phyloP scores from a whole-genome alignment of 2,797 vertebrate genomes.

The Smutsia gigantea region DNA sequence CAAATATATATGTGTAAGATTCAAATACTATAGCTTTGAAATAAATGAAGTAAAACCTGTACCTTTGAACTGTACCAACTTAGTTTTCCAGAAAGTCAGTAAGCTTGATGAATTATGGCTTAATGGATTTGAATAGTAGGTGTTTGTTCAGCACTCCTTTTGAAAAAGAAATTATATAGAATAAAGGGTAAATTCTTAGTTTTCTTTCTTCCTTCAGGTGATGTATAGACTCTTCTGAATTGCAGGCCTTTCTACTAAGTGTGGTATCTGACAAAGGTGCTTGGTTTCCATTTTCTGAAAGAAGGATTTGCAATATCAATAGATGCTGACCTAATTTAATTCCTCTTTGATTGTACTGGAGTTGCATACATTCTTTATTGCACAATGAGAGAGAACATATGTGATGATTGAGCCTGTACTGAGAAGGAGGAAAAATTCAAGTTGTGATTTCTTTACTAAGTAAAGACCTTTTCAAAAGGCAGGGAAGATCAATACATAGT shows the following conservation, averaged over 20 bases:
- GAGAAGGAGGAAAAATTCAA: not conserved
- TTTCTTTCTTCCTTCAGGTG: not conserved
- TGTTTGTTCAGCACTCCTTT: not conserved
- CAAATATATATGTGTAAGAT: not conserved
- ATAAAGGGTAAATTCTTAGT: not conserved
- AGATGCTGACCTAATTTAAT: not conserved
- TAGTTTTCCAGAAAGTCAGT: not conserved
- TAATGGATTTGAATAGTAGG: not conserved
- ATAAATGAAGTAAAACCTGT: not conserved
- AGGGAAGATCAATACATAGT: not conserved
- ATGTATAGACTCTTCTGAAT: not conserved
- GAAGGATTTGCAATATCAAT: not conserved
- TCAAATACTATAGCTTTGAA: not conserved
- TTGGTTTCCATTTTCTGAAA: not conserved
- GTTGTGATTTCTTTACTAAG: slow-evolving; percentile 40
- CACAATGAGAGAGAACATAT: not conserved
- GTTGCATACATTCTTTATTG: not conserved
- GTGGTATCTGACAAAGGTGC: not conserved
- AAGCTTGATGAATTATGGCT: not conserved
- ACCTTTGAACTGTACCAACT: not conserved
- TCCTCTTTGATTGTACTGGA: not conserved
- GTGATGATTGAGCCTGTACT: not conserved
- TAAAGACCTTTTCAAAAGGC: not conserved
- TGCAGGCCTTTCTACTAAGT: not conserved
- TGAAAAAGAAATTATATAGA: not conserved